Percentiles rank a stretch among this genome's conserved stretches.
Evolutionary conservation across 2,888 invertebrate species (phyloP).

Genomic region (Eilema sororculum): DNA sequence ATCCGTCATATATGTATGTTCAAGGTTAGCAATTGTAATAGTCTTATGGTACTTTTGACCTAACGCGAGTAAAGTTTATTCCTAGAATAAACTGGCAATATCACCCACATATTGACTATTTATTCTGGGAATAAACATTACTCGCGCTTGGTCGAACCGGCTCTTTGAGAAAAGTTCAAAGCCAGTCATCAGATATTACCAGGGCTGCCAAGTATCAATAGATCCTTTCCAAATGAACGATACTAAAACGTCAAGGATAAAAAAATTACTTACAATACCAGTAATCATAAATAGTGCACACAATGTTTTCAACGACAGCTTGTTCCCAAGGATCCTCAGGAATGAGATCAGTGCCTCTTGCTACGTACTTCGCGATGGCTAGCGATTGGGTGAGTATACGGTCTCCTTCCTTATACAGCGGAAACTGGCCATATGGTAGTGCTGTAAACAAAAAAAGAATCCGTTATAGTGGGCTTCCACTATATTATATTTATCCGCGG

Average conservation of each 20-base stretch:
- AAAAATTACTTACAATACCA: conserved; percentile 73
- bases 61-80: too few relatives aligned
- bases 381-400: conserved; percentile 69
- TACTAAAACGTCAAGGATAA: neutral
- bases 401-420: conserved; percentile 70
- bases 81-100: too few relatives aligned
- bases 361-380: conserved; percentile 85
- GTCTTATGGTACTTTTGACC: too few relatives aligned
- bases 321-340: conserved; percentile 81
- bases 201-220: neutral
- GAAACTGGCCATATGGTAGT: conserved; percentile 72
- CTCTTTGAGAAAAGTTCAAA: neutral
- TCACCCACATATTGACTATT: too few relatives aligned
- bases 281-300: conserved; percentile 80
- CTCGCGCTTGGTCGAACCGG: too few relatives aligned
- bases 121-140: too few relatives aligned
- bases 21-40: too few relatives aligned
- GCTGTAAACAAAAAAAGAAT: conserved; percentile 46
- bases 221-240: neutral
- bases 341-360: conserved; percentile 77
- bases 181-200: neutral
- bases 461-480: too few relatives aligned
- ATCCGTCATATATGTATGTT: too few relatives aligned
- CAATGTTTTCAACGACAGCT: conserved; percentile 78
- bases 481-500: too few relatives aligned